These are phyloP conservation scores for Athripsodes cinereus DNA, from an alignment of 2,888 invertebrate species.

Conservation along the genomic window DNA sequence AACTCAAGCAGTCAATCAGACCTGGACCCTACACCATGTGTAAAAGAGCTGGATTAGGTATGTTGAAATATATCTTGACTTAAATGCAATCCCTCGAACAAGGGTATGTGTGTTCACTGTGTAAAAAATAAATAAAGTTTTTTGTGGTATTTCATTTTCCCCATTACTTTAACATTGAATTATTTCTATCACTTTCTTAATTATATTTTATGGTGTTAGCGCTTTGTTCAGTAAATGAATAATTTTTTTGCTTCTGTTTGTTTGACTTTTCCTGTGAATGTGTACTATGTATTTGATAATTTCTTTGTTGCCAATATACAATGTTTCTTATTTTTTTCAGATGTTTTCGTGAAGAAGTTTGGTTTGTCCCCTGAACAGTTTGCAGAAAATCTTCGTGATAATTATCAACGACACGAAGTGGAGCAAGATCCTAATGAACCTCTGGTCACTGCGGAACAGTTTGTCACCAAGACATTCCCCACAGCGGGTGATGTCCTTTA, in stretches of 20 bases:
- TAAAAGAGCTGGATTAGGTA: constrained; percentile 73
- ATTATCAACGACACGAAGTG: constrained; percentile 92
- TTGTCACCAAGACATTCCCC: constrained; percentile 53
- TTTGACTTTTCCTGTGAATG: background rate
- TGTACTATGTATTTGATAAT: background rate
- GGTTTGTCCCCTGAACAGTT: constrained; percentile 92
- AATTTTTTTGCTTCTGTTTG: no score
- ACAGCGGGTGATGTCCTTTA: constrained; percentile 78
- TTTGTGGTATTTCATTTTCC: background rate
- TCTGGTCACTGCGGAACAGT: constrained; percentile 74
- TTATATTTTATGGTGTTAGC: constrained; percentile 21
- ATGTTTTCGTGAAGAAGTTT: constrained; percentile 81
- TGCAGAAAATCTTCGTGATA: constrained; percentile 92
- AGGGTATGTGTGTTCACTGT: background rate
- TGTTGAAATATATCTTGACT: no score
- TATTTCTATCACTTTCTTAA: background rate
- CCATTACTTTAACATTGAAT: background rate
- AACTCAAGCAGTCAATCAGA: constrained; percentile 78
- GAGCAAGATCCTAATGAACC: constrained; percentile 88
- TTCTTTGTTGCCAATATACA: no score
- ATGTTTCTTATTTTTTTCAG: no score
- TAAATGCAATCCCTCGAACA: background rate
- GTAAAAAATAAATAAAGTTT: background rate
- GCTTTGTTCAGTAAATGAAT: no score
- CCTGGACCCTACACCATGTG: constrained; percentile 88